Percentiles rank a stretch among this genome's conserved stretches.
phyloP scores from a whole-genome alignment of 2,888 invertebrate genomes.

The Anagyrus pseudococci region DNA sequence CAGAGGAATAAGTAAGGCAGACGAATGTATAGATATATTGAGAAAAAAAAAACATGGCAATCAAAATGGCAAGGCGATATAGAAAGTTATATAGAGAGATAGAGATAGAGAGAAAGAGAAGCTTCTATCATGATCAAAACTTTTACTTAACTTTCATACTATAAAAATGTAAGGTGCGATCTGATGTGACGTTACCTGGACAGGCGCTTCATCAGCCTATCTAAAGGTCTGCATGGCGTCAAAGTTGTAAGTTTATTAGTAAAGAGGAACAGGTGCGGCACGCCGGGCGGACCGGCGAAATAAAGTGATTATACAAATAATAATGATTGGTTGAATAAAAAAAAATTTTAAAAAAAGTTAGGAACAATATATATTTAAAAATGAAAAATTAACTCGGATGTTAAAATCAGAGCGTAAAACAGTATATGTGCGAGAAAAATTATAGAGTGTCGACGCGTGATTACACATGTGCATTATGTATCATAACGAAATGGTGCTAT shows the following conservation, averaged over 20 bases:
- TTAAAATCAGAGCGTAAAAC: background rate
- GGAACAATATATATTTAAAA: conserved; percentile 15
- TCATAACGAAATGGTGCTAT: conserved; percentile 35
- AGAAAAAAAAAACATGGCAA: conserved; percentile 34
- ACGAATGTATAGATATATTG: conserved; percentile 6
- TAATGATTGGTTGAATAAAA: conserved; percentile 15
- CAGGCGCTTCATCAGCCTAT: conserved; percentile 90
- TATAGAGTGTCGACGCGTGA: conserved; percentile 39
- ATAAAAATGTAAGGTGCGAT: conserved; percentile 58
- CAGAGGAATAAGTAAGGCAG: conserved; percentile 6
- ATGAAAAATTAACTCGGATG: no score
- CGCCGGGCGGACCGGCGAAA: conserved; percentile 35
- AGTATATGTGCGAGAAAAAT: background rate
- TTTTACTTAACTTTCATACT: conserved; percentile 39
- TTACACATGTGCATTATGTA: conserved; percentile 35
- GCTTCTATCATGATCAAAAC: conserved; percentile 32
- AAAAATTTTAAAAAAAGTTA: background rate
- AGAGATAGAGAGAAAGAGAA: conserved; percentile 1
- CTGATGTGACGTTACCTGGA: conserved; percentile 79
- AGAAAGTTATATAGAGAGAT: background rate
- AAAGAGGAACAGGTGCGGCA: conserved; percentile 55
- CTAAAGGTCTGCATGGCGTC: conserved; percentile 76
- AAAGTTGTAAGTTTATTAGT: conserved; percentile 56
- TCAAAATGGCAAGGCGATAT: conserved; percentile 18
- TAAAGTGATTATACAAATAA: conserved; percentile 27